Evolutionary conservation across 2,797 vertebrate genomes (phyloP), one percentile per base, ranked within the genome.

Genomic region (Poeciliopsis paucimaculata): DNA sequence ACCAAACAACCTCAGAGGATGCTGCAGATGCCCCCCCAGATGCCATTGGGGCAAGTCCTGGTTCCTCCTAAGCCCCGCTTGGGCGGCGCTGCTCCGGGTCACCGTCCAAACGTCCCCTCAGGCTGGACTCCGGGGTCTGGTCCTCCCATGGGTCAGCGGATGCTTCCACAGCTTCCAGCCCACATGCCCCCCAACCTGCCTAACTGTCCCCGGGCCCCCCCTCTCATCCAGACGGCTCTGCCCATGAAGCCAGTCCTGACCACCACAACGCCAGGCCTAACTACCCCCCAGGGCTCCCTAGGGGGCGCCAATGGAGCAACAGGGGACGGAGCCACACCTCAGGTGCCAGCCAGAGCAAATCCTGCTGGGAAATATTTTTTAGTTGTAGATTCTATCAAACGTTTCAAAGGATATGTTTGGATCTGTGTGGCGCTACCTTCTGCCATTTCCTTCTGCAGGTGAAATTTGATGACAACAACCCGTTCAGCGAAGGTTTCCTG

Each of bases 391-490:
- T 60, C 12, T 13, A 28, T 60, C 7, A 0, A 34, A 7, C 2
- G 15, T 3, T 62, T 62, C n/a, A 31, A 34, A 9, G 60, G 31
- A 9, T 10, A 8, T 3, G 13, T 64, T 36, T 73, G n/a, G 9
- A 13, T 26, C 7, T n/a, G 26, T 1, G 11, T 45, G 12, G 8
- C 11, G 15, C 57, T 75, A 46, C 3, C 64, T 31, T 23, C 0
- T n/a, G 1, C 68, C 23, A 6, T 53, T 53, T 47, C 46, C 45
- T n/a, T 36, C 39, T 9, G 0, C 86, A 97, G 77, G 98, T 99
- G 45, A 97, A 99, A 78, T 99, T 99, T 82, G 98, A 99, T 31
- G 98, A 99, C 94, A 99, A 98, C 86, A 99, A 99, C 91, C 98
- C 98, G 0, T 99, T 99, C 62, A 99, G 98, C 64, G 98, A 99